These are phyloP conservation scores for Benthosema pterotum DNA, from an alignment of 2,797 vertebrate genomes.

Conservation along the genomic window DNA sequence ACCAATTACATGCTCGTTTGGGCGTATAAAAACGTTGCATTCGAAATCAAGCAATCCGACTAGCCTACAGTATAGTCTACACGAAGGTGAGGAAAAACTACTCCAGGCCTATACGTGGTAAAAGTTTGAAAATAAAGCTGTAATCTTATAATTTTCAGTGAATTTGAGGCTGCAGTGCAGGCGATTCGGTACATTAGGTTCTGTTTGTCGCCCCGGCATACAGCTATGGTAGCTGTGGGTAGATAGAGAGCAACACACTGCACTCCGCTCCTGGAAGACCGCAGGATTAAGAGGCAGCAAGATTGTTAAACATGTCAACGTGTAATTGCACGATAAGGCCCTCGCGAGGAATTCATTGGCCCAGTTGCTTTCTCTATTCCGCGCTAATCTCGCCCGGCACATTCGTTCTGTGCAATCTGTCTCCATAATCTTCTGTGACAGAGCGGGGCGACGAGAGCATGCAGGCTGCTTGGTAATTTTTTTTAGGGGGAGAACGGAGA, in stretches of 20 bases:
- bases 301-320: conserved; percentile 99
- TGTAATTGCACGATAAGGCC: conserved; percentile 99
- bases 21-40: conserved; percentile 40
- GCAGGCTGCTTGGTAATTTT: conserved; percentile 73
- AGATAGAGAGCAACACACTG: conserved; percentile 83
- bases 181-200: conserved; percentile 72
- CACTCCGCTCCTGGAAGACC: conserved; percentile 86
- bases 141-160: conserved; percentile 65
- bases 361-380: conserved; percentile 98
- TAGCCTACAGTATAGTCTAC: conserved; percentile 42
- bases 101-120: conserved; percentile 36
- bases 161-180: conserved; percentile 65
- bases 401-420: conserved; percentile 99
- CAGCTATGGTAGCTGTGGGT: conserved; percentile 69
- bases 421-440: conserved; percentile 99
- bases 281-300: conserved; percentile 99
- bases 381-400: conserved; percentile 98
- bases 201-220: conserved; percentile 65
- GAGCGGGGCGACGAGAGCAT: conserved; percentile 89
- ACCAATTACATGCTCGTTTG: conserved; percentile 10
- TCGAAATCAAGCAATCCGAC: conserved; percentile 37
- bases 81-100: conserved; percentile 41
- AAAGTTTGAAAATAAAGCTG: conserved; percentile 72
- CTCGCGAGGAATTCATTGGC: conserved; percentile 99
- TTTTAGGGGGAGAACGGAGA: conserved; percentile 85